Evolutionary conservation across 2,888 invertebrate species (phyloP), one percentile per base, ranked within the genome.

Genomic region (Nemotelus pantherinus): DNA sequence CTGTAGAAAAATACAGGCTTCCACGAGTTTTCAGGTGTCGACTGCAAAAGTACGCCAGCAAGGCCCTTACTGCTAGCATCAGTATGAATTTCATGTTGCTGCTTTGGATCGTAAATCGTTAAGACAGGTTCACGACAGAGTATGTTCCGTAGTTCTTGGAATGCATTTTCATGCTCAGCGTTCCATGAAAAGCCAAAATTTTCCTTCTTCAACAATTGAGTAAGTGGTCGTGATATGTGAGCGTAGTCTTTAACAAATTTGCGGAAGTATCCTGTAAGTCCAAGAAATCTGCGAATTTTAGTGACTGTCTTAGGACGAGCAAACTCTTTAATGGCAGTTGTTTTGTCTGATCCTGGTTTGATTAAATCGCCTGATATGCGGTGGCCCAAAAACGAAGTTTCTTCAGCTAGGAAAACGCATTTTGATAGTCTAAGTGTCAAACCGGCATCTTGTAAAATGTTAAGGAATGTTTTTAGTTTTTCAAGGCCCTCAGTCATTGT

Each of bases 311-410:
- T 55, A 2, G 53, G 76, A 1, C 9, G 41, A 7, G 3, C 10
- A 57, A 67, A 76, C 25, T 65, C 43, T 6, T 44, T 45, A 9
- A 67, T 57, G 6, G 67, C 76, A 2, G 7, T 43, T 10, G 65
- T 44, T 41, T 77, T 77, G 58, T 71, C 71, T 9, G 77, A 48
- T 45, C 81, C 80, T 1, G 80, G 81, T 10, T 57, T 48, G 3
- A 81, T 78, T 7, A 76, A 64, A 50, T 74, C 25, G 25, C 25
- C 25, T 25, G 25, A 25, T 9, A 80, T 57, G 3, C 75, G 70
- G 47, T 82, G 80, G 0, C 80, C 80, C 43, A 80, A 47, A 68
- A 79, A 76, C 2, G 53, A 55, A n/a, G 81, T 80, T 77, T 79
- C 65, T 7, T 25, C 75, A n/a, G 60, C 70, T 10, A 81, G 50